These are phyloP conservation scores for Sesamia nonagrioides DNA, from an alignment of 1,140 invertebrate genomes.

Conservation along the genomic window DNA sequence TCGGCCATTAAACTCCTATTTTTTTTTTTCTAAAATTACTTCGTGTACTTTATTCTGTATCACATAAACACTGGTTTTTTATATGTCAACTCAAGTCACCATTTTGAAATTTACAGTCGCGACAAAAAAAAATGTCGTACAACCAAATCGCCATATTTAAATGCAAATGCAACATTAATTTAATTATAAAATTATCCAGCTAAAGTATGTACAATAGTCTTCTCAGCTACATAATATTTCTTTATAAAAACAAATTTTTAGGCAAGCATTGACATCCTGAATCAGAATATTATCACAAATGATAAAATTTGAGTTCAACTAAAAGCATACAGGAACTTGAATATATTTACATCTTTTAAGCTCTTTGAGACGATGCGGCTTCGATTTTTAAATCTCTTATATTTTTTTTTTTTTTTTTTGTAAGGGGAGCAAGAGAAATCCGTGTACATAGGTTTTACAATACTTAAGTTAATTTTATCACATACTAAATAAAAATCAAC, in stretches of 20 bases:
- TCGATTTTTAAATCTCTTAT: neutral
- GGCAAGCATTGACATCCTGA: slow-evolving; percentile 78
- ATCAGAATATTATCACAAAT: slow-evolving; percentile 59
- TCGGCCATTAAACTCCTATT: no score
- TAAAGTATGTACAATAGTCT: slow-evolving; percentile 84
- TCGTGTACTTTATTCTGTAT: neutral
- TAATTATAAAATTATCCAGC: slow-evolving; percentile 79
- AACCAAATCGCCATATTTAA: slow-evolving; percentile 7
- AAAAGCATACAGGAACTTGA: slow-evolving; percentile 74
- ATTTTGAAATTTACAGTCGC: neutral
- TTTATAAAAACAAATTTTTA: slow-evolving; percentile 74
- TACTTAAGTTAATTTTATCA: slow-evolving; percentile 67
- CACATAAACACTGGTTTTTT: slow-evolving; percentile 8
- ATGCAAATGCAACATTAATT: slow-evolving; percentile 23
- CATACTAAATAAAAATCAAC: slow-evolving; percentile 79
- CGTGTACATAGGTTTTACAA: neutral
- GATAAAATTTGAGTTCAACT: slow-evolving; percentile 59
- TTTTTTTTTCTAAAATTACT: neutral
- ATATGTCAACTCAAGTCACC: neutral
- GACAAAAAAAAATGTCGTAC: neutral
- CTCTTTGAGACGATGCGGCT: slow-evolving; percentile 18
- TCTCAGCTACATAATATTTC: slow-evolving; percentile 69
- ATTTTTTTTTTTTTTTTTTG: slow-evolving; percentile 22
- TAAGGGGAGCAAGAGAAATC: neutral
- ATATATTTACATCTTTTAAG: slow-evolving; percentile 70